Percentiles rank a stretch among this genome's conserved stretches.
These are phyloP conservation scores for Xiphorhynchus erythropygius DNA, from an alignment of 2,797 vertebrate genomes.

Conservation along the genomic window DNA sequence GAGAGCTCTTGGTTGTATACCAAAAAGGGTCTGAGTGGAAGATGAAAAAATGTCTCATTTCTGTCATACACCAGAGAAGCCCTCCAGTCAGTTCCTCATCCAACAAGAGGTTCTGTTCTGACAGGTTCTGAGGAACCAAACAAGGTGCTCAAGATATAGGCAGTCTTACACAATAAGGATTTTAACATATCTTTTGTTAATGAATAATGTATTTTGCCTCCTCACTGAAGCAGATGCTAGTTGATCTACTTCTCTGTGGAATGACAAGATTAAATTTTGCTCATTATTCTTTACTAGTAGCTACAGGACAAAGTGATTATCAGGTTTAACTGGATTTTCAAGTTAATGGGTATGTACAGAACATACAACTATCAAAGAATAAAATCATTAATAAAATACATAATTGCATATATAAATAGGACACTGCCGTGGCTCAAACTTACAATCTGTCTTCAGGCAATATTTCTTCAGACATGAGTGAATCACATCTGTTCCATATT, in stretches of 20 bases:
- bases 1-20: not conserved
- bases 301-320: not conserved
- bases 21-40: not conserved
- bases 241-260: not conserved
- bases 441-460: not conserved
- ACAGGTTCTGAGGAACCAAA: not conserved
- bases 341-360: not conserved
- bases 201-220: not conserved
- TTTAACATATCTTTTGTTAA: not conserved
- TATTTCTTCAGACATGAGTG: not conserved
- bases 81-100: not conserved
- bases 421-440: not conserved
- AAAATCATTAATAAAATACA: not conserved
- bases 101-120: not conserved
- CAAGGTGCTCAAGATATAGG: not conserved
- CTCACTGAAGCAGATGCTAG: not conserved
- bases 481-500: not conserved
- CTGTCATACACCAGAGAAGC: not conserved
- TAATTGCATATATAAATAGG: not conserved
- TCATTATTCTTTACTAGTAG: not conserved
- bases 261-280: not conserved
- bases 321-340: not conserved
- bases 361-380: not conserved
- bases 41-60: not conserved
- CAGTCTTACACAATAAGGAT: not conserved